Evolutionary conservation across 2,113 vertebrate species (phyloP).

Genomic region (Lonchura striata): DNA sequence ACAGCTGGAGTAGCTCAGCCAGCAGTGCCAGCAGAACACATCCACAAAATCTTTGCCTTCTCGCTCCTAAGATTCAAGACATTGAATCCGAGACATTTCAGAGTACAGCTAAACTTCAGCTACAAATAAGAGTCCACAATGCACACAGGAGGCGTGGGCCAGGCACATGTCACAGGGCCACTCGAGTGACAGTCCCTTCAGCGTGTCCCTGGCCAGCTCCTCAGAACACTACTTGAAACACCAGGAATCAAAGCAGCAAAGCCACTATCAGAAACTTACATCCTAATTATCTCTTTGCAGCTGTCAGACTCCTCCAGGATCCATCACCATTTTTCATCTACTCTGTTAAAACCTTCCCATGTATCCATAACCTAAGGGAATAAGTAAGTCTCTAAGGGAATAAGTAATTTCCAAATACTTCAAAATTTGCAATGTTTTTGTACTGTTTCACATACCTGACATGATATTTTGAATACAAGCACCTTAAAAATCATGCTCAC

Average conservation of each 20-base stretch:
- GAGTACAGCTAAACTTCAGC: not conserved
- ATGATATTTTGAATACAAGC: not conserved
- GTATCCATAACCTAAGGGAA: not conserved
- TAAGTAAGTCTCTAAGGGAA: not conserved
- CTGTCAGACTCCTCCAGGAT: not conserved
- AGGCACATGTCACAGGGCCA: not conserved
- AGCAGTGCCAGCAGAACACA: not conserved
- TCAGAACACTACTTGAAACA: not conserved
- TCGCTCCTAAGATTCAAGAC: not conserved
- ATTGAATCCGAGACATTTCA: not conserved
- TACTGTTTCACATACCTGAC: not conserved
- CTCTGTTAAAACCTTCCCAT: not conserved
- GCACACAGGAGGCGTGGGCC: not conserved
- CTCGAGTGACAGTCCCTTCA: not conserved
- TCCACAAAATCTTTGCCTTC: not conserved
- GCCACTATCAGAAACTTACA: not conserved
- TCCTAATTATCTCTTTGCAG: not conserved
- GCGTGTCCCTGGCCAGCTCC: not conserved
- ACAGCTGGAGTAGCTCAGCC: not conserved
- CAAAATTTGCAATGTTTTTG: not conserved
- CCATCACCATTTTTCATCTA: not conserved
- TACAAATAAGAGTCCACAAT: fast-evolving
- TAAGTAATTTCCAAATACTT: not conserved
- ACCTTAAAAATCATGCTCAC: not conserved
- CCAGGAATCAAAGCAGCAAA: not conserved